Conservation (phyloP, 2,797 vertebrate species). For the Tangara arthus region DNA sequence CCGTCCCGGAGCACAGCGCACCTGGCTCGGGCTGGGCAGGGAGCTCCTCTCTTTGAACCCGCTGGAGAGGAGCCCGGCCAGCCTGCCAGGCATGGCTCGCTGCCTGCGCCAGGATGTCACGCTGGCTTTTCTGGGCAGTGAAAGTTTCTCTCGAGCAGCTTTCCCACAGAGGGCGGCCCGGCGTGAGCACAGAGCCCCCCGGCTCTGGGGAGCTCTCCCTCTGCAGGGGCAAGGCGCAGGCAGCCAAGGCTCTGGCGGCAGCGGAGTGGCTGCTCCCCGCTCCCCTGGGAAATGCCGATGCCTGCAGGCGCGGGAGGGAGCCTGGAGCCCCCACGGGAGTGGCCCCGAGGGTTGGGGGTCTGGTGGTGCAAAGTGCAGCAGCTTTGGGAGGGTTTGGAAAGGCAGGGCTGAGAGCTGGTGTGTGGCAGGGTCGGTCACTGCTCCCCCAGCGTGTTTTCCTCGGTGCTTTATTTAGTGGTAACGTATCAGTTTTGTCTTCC, state of each 20-base stretch:
- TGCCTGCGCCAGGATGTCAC: not conserved
- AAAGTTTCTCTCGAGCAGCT: not conserved
- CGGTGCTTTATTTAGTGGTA: constrained; percentile 32
- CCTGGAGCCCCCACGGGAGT: not conserved
- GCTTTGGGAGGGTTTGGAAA: not conserved
- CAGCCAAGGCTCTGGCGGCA: not conserved
- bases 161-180: not conserved
- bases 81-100: not conserved
- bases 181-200: not conserved
- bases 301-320: not conserved
- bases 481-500: not conserved
- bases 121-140: not conserved
- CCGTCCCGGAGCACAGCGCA: fast-evolving
- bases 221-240: not conserved
- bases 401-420: not conserved
- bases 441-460: not conserved
- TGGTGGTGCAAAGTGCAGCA: not conserved
- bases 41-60: not conserved
- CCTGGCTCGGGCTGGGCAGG: fast-evolving
- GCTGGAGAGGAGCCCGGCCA: not conserved
- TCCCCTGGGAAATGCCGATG: not conserved
- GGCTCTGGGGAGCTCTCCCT: fast-evolving
- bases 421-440: not conserved
- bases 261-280: not conserved
- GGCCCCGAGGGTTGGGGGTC: not conserved